Conservation (phyloP, 2,113 vertebrate genomes). For the Mustela nigripes region DNA sequence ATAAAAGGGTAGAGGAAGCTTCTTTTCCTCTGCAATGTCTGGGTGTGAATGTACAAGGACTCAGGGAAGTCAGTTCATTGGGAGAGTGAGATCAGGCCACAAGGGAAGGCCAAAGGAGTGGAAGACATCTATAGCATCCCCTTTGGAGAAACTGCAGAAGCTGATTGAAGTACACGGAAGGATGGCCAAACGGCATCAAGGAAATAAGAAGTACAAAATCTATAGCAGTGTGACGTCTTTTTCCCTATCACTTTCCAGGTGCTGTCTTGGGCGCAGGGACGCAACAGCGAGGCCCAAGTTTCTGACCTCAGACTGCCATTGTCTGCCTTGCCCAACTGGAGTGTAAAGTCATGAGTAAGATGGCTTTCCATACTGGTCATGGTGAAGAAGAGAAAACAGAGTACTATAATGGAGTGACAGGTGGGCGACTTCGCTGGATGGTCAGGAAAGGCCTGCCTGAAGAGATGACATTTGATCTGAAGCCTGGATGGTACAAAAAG, state of each 20-base stretch:
- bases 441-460: not conserved
- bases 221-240: not conserved
- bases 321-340: not conserved
- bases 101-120: not conserved
- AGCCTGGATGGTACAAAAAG: not conserved
- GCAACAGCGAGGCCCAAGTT: not conserved
- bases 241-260: not conserved
- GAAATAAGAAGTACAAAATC: not conserved
- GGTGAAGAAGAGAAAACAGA: not conserved
- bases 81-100: not conserved
- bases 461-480: not conserved
- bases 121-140: not conserved
- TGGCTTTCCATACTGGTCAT: not conserved
- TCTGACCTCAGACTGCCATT: not conserved
- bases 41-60: not conserved
- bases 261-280: not conserved
- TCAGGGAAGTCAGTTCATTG: not conserved
- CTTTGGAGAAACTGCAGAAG: not conserved
- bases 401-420: not conserved
- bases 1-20: not conserved
- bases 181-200: not conserved
- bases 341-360: not conserved
- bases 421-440: not conserved
- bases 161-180: not conserved
- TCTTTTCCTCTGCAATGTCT: not conserved